Conservation (phyloP, 2,113 vertebrate genomes). For the Silurus glanis region DNA sequence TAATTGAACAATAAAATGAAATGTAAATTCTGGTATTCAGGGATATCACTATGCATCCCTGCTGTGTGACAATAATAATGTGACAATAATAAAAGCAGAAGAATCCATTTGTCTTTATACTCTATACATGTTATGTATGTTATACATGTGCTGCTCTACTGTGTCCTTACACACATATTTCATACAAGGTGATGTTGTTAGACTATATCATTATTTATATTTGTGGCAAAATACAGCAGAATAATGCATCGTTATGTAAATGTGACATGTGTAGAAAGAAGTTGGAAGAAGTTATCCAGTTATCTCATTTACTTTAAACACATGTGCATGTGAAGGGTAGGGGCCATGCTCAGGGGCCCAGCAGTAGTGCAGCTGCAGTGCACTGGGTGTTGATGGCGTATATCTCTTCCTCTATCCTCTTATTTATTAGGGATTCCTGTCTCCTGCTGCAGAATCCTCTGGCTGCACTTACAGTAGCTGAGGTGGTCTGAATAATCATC, state of each 20-base stretch:
- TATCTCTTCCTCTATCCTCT: not conserved
- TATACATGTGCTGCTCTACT: not conserved
- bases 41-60: not conserved
- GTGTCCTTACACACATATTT: not conserved
- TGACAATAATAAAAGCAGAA: not conserved
- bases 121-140: not conserved
- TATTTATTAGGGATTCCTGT: not conserved
- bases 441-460: constrained; percentile 11
- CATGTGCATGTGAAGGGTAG: too few relatives aligned
- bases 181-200: not conserved
- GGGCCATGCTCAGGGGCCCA: not conserved
- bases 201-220: not conserved
- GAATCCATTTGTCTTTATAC: not conserved
- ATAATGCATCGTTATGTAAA: not conserved
- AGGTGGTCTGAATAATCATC: not conserved
- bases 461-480: not conserved
- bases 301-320: not conserved
- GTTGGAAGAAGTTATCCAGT: not conserved
- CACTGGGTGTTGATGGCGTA: not conserved
- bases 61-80: not conserved
- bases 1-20: not conserved
- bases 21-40: not conserved
- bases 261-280: too few relatives aligned
- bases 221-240: not conserved
- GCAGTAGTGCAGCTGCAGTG: not conserved